These are phyloP conservation scores for Drosophila macrothrix DNA, from an alignment of 2,888 invertebrate genomes.

Conservation along the genomic window DNA sequence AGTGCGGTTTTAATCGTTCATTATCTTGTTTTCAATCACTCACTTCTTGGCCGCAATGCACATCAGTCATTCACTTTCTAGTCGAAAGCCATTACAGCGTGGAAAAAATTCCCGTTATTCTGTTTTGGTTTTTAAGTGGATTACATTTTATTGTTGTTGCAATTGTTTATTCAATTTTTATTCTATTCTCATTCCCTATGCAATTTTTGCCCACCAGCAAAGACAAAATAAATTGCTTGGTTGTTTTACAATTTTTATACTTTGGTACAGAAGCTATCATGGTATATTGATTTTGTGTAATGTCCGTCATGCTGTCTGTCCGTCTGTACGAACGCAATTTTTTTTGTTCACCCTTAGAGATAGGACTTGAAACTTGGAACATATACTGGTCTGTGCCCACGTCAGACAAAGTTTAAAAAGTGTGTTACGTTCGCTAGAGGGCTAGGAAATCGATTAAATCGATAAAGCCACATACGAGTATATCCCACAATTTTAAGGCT, in stretches of 20 bases:
- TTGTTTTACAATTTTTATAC: background rate
- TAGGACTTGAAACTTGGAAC: no score
- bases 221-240: constrained; percentile 47
- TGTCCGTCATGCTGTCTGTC: no score
- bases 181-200: constrained; percentile 60
- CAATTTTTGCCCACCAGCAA: constrained; percentile 58
- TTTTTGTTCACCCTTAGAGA: no score
- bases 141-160: constrained; percentile 48
- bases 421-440: no score
- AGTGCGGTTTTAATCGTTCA: background rate
- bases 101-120: constrained; percentile 32
- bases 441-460: no score
- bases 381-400: no score
- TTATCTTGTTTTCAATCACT: constrained; percentile 3
- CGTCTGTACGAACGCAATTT: no score
- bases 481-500: no score
- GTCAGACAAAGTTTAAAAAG: no score
- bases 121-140: constrained; percentile 24
- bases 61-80: constrained; percentile 21
- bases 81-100: constrained; percentile 32
- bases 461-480: no score
- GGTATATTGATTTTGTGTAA: no score
- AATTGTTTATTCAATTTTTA: constrained; percentile 63
- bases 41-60: background rate
- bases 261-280: no score